Evolutionary conservation across 2,113 vertebrate species (phyloP), one percentile per base, ranked within the genome.

Genomic region (Arenaria interpres): DNA sequence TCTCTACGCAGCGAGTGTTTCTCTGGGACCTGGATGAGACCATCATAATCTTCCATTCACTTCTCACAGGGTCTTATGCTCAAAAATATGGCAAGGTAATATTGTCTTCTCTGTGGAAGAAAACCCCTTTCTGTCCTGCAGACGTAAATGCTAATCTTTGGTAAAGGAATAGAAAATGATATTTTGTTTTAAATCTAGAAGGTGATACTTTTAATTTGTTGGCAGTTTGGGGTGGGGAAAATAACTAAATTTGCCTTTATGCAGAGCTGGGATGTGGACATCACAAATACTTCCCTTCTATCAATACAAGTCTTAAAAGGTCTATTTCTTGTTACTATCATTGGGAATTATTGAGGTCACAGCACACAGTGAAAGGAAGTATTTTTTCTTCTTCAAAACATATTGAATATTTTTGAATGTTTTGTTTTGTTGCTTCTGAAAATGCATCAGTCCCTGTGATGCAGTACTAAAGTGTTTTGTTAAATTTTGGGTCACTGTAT

Each of bases 11-110:
- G 99, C 96, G 99, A 25, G 98, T 99, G 86, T 99, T 99, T 78
- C 97, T 99, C 35, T 99, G 99, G 99, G 99, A 99, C 97, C 97
- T 99, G 98, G 99, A 99, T 95, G 99, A 99, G 97, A 99, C 99
- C 91, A 99, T 99, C 92, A 99, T 99, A 60, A 99, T 99, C 94
- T 99, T 99, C 98, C 99, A 99, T 96, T 99, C 99, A 2, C 99
- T 99, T 93, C 99, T 99, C 92, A 99, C 99, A 7, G 99, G 99
- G 79, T 99, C 99, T 64, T 99, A 99, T 13, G 99, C 99, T 11
- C 99, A 99, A 96, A 99, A 99, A 94, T 99, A 99, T 90, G 99
- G 99, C 96, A 99, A 99, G 99, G 99, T 99, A 97, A 95, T 43
- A 4, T 4, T 79, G 15, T 22, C 23, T 66, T 30, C 64, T 81